Evolutionary conservation across 2,113 vertebrate species (phyloP).

Genomic region (Vanacampus margaritifer): DNA sequence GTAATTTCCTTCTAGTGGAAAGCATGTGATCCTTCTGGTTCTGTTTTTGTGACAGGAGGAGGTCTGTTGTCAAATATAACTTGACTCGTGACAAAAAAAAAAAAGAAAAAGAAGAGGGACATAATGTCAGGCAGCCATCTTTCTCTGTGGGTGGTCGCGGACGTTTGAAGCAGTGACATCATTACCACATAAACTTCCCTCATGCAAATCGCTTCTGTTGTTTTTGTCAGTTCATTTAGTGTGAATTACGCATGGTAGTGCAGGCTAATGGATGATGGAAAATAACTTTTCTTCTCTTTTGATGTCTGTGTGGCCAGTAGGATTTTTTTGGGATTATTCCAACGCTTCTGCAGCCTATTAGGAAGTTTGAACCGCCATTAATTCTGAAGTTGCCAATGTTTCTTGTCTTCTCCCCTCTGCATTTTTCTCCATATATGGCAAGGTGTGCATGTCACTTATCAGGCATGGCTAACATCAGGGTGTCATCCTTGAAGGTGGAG

Average conservation of each 20-base stretch:
- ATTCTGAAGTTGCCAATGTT: slow-evolving; percentile 61
- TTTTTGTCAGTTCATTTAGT: slow-evolving; percentile 20
- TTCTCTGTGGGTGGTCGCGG: slow-evolving; percentile 20
- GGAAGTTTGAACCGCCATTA: slow-evolving; percentile 39
- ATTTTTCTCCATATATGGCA: slow-evolving; percentile 81
- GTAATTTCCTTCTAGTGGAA: slow-evolving; percentile 38
- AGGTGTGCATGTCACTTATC: slow-evolving; percentile 63
- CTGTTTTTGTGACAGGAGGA: slow-evolving; percentile 22
- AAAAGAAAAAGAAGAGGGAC: slow-evolving; percentile 4
- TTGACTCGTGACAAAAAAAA: slow-evolving; percentile 30
- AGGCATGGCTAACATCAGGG: slow-evolving; percentile 65
- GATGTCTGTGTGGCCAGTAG: slow-evolving; percentile 13
- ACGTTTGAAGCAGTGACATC: slow-evolving; percentile 16
- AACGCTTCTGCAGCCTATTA: slow-evolving; percentile 11
- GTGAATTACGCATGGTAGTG: slow-evolving; percentile 14
- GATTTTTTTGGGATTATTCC: slow-evolving; percentile 15
- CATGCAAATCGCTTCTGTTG: slow-evolving; percentile 8
- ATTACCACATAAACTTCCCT: slow-evolving; percentile 24
- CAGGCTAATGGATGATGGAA: not conserved
- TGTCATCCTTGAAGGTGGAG: not conserved
- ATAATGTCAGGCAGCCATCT: slow-evolving; percentile 5
- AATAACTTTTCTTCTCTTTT: slow-evolving; percentile 12
- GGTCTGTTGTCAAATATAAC: slow-evolving; percentile 32
- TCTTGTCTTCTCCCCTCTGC: slow-evolving; percentile 60
- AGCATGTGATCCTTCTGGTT: slow-evolving; percentile 15